phyloP scores from a whole-genome alignment of 2,888 invertebrate genomes.

The Rugalucina vietnamica region DNA sequence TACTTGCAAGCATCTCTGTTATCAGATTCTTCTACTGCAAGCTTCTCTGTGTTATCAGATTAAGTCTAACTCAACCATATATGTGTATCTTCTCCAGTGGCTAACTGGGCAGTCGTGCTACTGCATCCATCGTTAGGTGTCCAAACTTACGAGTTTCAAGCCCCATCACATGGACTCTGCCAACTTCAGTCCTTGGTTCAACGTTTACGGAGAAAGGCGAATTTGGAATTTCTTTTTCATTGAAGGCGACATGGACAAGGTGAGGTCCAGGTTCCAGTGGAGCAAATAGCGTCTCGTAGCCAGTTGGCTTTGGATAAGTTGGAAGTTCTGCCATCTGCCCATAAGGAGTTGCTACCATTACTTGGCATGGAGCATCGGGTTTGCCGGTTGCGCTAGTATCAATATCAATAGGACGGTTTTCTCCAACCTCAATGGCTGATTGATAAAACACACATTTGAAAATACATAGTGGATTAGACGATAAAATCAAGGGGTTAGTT shows the following conservation, averaged over 20 bases:
- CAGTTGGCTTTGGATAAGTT: constrained; percentile 91
- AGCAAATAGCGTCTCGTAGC: constrained; percentile 84
- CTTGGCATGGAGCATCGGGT: constrained; percentile 46
- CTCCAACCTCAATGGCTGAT: constrained; percentile 37
- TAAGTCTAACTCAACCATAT: background rate
- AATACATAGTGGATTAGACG: too few species aligned
- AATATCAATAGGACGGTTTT: constrained; percentile 30
- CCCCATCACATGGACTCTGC: constrained; percentile 93
- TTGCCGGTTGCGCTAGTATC: constrained; percentile 54
- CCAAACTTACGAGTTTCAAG: constrained; percentile 93
- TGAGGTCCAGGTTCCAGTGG: constrained; percentile 81
- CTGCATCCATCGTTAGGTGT: background rate
- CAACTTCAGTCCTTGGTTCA: constrained; percentile 88
- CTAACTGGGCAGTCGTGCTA: too few species aligned
- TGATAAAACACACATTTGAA: constrained; percentile 20
- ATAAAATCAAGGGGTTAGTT: too few species aligned
- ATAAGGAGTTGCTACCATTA: constrained; percentile 76
- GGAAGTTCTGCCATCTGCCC: constrained; percentile 88
- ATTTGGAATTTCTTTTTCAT: constrained; percentile 81
- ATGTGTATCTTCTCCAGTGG: background rate
- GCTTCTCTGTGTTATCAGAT: background rate
- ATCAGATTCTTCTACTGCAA: background rate
- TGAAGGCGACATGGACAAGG: constrained; percentile 82
- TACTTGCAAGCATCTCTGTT: too few species aligned
- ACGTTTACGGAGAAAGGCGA: constrained; percentile 83